Evolutionary conservation across 2,888 invertebrate species (phyloP).

Genomic region (Halocaridina rubra): DNA sequence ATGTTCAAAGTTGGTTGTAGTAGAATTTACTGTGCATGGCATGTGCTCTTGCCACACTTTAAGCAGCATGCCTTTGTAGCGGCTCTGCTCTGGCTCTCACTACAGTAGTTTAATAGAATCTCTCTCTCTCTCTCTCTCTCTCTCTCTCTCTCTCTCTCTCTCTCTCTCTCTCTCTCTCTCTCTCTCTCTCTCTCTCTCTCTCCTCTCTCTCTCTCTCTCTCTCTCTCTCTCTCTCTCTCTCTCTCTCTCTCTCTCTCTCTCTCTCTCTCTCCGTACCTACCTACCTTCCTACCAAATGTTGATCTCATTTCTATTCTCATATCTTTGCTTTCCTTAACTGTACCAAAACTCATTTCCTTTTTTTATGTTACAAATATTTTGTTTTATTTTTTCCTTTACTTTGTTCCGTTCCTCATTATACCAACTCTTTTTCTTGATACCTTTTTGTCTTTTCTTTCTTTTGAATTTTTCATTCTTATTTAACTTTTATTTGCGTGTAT

Average conservation of each 20-base stretch:
- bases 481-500: neutral
- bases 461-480: neutral
- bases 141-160: neutral
- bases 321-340: neutral
- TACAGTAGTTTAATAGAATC: neutral
- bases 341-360: neutral
- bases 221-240: neutral
- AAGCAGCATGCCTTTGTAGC: neutral
- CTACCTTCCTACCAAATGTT: too few species aligned
- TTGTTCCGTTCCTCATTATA: neutral
- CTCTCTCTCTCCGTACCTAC: neutral
- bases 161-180: neutral
- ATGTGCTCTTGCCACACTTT: neutral
- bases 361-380: neutral
- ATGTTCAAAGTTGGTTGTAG: too few species aligned
- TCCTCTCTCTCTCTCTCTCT: neutral
- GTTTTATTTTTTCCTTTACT: neutral
- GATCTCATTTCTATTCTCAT: neutral
- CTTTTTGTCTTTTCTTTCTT: neutral
- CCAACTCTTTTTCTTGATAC: neutral
- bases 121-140: neutral
- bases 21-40: neutral
- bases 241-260: neutral
- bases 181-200: neutral
- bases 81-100: neutral